Percentiles rank a stretch among this genome's conserved stretches.
phyloP scores from a whole-genome alignment of 1,140 invertebrate species.

The Pseudomyrmex flavicornis region DNA sequence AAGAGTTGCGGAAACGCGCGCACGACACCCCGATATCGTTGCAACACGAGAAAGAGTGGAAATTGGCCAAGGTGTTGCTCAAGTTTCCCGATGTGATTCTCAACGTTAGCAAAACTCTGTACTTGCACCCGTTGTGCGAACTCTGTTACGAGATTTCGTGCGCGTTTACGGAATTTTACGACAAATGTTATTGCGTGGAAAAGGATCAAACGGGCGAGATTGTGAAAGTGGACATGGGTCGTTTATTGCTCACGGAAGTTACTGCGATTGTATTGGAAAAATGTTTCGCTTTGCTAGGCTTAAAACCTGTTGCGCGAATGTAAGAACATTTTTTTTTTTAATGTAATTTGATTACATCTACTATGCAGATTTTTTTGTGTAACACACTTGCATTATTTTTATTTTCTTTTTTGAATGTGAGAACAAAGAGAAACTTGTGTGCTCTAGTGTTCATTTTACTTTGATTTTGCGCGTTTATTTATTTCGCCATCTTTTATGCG shows the following conservation, averaged over 20 bases:
- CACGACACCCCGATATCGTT: slow-evolving; percentile 88
- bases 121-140: slow-evolving; percentile 96
- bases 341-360: too few relatives aligned
- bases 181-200: slow-evolving; percentile 98
- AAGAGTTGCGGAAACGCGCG: slow-evolving; percentile 86
- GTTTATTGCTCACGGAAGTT: slow-evolving; percentile 96
- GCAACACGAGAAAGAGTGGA: slow-evolving; percentile 97
- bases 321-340: slow-evolving; percentile 84
- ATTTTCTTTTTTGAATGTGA: too few relatives aligned
- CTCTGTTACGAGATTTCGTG: slow-evolving; percentile 98
- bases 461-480: too few relatives aligned
- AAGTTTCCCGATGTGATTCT: slow-evolving; percentile 95
- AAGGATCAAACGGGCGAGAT: slow-evolving; percentile 93
- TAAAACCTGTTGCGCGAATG: slow-evolving; percentile 97
- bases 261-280: slow-evolving; percentile 95
- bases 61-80: slow-evolving; percentile 94
- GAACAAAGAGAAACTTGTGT: too few relatives aligned
- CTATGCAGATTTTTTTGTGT: too few relatives aligned
- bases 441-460: too few relatives aligned
- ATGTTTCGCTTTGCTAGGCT: slow-evolving; percentile 95
- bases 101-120: slow-evolving; percentile 93
- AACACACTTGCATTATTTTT: too few relatives aligned
- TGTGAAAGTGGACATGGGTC: slow-evolving; percentile 93
- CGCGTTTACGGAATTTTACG: slow-evolving; percentile 98
- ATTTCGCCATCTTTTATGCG: too few relatives aligned